Base-by-base conservation (phyloP, 2,888 invertebrate species). In the Napeogenes sylphis region DNA sequence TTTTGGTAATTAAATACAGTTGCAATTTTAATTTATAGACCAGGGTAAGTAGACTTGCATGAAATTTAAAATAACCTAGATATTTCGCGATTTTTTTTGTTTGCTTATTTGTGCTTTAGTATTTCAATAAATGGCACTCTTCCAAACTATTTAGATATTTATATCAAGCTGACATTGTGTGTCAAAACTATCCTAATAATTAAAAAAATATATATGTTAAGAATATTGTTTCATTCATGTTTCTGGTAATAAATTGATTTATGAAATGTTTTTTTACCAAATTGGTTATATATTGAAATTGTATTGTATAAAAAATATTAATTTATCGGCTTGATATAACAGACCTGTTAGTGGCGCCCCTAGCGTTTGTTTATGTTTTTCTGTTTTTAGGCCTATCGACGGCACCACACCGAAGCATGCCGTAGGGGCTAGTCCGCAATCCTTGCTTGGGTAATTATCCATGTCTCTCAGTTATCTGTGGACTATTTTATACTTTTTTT, bases 301-400 rank as follows among this genome's bases (percentile, higher is more conserved):
- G n/a, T 51, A 5, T 35, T 35, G 35, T 30, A 51, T 30, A 12
- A 12, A 30, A 30, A 51, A 51, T 14, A 21, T 51, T 51, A 8
- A 30, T 51, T 21, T 51, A 51, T 61, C 14, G 47, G 67, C 68
- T 71, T 70, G 66, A 70, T 70, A 65, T 68, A 64, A 67, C 62
- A 14, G 42, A 58, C 56, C 32, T 45, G 13, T 51, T 35, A 73
- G 74, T 71, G 68, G 68, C 64, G 74, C 69, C 68, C 80, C 77
- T 80, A 81, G 82, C 80, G 75, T 80, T 82, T 84, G 82, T 72
- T 83, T 87, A 86, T 84, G 83, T 85, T 86, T 92, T 83, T 89
- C 84, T 88, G 85, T 88, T 93, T 93, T 89, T 93, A 93, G 93
- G 92, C 93, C 92, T 78, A 90, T 93, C 92, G 93, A 91, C 79